Base-by-base conservation (phyloP, 2,113 vertebrate genomes). In the Amphiprion ocellaris region DNA sequence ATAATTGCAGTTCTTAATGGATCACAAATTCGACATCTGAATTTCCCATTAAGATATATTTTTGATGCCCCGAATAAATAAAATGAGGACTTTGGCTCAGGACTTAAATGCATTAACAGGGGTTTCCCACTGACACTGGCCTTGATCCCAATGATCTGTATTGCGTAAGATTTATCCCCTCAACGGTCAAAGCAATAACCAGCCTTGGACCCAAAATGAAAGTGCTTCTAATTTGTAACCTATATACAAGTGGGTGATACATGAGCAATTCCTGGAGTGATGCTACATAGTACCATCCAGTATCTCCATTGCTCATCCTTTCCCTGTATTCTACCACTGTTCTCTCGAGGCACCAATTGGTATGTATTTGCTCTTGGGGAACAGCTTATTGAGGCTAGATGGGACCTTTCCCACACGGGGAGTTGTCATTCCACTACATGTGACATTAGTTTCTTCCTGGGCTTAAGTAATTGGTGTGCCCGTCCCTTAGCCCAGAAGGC, bases 391-490 rank as follows among this genome's bases (percentile, higher is more conserved):
- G 65, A 72, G 68, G 41, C 24, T 65, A 49, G 59, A 73, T 73
- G 67, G 75, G 55, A 85, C 81, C 70, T 82, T 87, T 72, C 73
- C 69, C 37, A 56, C 63, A 74, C 16, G 61, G 60, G 39, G 79
- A 88, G 58, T 71, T 89, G 83, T 89, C 81, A 85, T 52, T 87
- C 55, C 69, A 70, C 84, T 83, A 72, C 70, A 88, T 87, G 41
- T 77, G 76, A 69, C 84, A 91, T 87, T 83, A 89, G 74, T 63
- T 81, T 81, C 73, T 77, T 74, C 63, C 85, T 63, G 71, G 65
- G 82, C 85, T 85, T 66, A 73, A 69, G 87, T 92, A 92, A 94
- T 93, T 93, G 91, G 87, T 81, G 87, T 87, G 66, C 66, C 81
- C 82, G 84, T 90, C 88, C 87, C 77, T 63, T 37, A 81, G 76